Evolutionary conservation across 1,140 invertebrate genomes (phyloP), one percentile per base, ranked within the genome.

Genomic region (Drosophila athabasca): DNA sequence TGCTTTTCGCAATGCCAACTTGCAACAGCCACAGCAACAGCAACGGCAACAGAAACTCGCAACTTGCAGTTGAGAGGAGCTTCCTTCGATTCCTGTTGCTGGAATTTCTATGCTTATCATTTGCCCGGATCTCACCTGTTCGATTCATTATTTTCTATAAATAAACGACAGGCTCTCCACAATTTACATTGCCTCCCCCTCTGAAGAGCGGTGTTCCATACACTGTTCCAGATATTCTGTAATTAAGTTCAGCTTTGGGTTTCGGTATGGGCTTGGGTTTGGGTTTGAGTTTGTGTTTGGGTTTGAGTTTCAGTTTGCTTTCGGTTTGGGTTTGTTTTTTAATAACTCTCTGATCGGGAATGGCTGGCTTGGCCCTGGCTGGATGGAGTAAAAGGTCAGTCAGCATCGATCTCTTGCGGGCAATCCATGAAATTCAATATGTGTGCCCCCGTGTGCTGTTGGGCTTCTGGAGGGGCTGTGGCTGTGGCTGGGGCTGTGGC

Each of bases 101-200:
- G n/a, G 83, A 88, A 87, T 87, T 85, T 88, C 83, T 87, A 88
- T 88, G 83, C 83, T 87, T 87, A 87, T 87, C 83, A 87, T 79
- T 78, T 75, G 62, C 71, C 64, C 76, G 83, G 83, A 87, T 87
- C 83, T 87, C 83, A 87, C 83, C 83, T 87, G 83, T 88, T 87
- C 83, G 83, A 87, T 87, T 87, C 83, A 87, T 87, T 87, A 87
- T 87, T 87, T 85, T 87, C 83, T 87, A 87, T 87, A 87, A 87
- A 87, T 87, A 87, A 87, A 87, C 75, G 83, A 87, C 83, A 82
- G 79, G 46, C 77, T 76, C 52, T 48, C 50, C 62, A 57, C 70
- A 87, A 87, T 87, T 87, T 79, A 85, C 81, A 85, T 85, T 68
- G 66, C 62, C 62, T 69, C 3, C 35, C 62, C 66, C 8, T 64